Evolutionary conservation across 2,113 vertebrate species (phyloP).

Genomic region (Ia io): DNA sequence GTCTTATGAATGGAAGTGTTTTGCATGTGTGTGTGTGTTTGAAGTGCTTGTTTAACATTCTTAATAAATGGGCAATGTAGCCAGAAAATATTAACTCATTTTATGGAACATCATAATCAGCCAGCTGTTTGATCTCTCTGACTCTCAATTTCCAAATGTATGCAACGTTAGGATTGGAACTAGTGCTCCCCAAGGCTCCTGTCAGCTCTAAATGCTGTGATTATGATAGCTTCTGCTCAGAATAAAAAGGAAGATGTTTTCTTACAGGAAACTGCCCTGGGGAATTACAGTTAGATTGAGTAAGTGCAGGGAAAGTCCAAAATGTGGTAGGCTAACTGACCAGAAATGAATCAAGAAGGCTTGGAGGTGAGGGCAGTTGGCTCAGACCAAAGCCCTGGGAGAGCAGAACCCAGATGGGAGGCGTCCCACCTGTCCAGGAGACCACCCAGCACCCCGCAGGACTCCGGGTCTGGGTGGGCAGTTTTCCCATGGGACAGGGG

Average conservation of each 20-base stretch:
- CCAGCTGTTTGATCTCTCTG: neutral
- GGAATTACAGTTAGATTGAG: neutral
- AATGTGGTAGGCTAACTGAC: neutral
- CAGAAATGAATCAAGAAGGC: neutral
- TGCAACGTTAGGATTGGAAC: neutral
- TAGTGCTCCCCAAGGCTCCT: neutral
- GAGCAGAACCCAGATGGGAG: neutral
- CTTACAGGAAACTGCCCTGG: neutral
- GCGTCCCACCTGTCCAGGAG: neutral
- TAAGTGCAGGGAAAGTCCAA: neutral
- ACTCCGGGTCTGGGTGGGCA: neutral
- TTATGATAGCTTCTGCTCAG: neutral
- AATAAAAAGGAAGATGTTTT: neutral
- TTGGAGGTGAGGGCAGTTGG: neutral
- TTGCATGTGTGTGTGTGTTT: neutral
- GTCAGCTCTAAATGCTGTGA: neutral
- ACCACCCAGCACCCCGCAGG: rapidly evolving
- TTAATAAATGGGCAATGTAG: neutral
- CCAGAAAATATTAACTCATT: neutral
- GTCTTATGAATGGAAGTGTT: neutral
- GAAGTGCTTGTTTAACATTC: neutral
- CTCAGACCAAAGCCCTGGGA: neutral
- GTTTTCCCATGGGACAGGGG: neutral
- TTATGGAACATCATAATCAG: neutral
- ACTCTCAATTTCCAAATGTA: neutral